These are phyloP conservation scores for Rhaphigaster nebulosa DNA, from an alignment of 2,888 invertebrate species.

Conservation along the genomic window DNA sequence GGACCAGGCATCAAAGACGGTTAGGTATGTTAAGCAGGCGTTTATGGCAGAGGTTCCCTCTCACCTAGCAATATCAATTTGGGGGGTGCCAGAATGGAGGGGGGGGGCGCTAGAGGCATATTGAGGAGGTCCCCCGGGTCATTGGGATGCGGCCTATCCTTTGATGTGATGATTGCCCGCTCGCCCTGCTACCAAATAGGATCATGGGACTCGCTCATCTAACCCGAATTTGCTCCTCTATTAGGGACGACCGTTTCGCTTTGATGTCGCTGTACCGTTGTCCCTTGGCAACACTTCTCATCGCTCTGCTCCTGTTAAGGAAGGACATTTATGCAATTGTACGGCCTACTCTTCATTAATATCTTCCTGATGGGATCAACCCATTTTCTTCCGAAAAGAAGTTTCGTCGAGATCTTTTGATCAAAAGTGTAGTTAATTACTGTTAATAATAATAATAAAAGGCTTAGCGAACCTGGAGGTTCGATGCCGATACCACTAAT, in stretches of 20 bases:
- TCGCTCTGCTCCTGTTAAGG: slow-evolving; percentile 21
- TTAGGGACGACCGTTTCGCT: slow-evolving; percentile 27
- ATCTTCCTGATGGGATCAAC: background rate
- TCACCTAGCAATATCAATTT: slow-evolving; percentile 48
- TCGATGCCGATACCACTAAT: no score
- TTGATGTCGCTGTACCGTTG: slow-evolving; percentile 45
- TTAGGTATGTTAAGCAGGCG: slow-evolving; percentile 31
- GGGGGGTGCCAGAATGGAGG: background rate
- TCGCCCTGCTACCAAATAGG: slow-evolving; percentile 34
- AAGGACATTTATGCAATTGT: slow-evolving; percentile 9
- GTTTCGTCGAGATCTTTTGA: background rate
- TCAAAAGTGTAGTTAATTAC: no score
- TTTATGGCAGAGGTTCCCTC: slow-evolving; percentile 22
- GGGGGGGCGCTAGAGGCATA: slow-evolving; percentile 8
- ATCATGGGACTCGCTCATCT: slow-evolving; percentile 25
- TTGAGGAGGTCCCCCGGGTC: slow-evolving; percentile 59
- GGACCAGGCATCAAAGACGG: background rate
- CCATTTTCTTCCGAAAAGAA: background rate
- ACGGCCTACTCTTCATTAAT: slow-evolving; percentile 5
- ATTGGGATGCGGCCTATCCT: slow-evolving; percentile 61
- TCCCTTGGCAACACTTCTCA: slow-evolving; percentile 14
- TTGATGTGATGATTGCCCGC: slow-evolving; percentile 60
- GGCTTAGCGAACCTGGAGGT: no score
- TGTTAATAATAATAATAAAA: no score
- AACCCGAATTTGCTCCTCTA: slow-evolving; percentile 31